Conservation (phyloP, 2,797 vertebrate genomes). For the Rhinella marina region DNA sequence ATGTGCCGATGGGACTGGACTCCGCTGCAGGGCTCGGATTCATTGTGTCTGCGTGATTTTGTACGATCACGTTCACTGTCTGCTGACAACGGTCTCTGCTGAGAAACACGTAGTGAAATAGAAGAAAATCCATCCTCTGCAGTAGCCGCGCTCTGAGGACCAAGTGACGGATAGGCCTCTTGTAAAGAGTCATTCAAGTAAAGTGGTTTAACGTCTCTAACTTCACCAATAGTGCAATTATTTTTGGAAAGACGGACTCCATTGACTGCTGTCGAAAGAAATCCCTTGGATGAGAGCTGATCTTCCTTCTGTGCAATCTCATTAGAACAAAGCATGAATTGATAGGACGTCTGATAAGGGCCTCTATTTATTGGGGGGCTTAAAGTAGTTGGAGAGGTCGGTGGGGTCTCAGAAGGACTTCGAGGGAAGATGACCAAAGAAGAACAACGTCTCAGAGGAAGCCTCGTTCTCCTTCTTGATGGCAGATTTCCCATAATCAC, state of each 20-base stretch:
- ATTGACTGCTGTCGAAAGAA: slow-evolving; percentile 79
- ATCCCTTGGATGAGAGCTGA: slow-evolving; percentile 74
- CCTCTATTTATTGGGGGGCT: slow-evolving; percentile 71
- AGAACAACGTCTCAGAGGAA: slow-evolving; percentile 89
- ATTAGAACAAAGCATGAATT: slow-evolving; percentile 75
- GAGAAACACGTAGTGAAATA: slow-evolving; percentile 81
- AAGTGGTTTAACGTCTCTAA: slow-evolving; percentile 81
- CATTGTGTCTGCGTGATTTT: slow-evolving; percentile 67
- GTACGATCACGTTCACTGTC: slow-evolving; percentile 70
- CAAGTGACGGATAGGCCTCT: slow-evolving; percentile 68
- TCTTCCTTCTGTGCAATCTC: slow-evolving; percentile 76
- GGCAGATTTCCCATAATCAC: slow-evolving; percentile 70
- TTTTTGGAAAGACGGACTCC: slow-evolving; percentile 82
- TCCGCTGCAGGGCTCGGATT: slow-evolving; percentile 66
- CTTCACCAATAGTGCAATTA: slow-evolving; percentile 71
- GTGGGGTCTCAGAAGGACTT: slow-evolving; percentile 88
- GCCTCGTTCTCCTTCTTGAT: slow-evolving; percentile 74
- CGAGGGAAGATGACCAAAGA: slow-evolving; percentile 93
- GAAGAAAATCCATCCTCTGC: slow-evolving; percentile 79
- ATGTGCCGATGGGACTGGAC: slow-evolving; percentile 65
- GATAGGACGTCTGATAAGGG: slow-evolving; percentile 79
- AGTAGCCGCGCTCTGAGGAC: slow-evolving; percentile 65
- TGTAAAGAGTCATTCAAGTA: slow-evolving; percentile 75
- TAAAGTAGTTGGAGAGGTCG: slow-evolving; percentile 82
- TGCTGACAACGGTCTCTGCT: slow-evolving; percentile 72